These are phyloP conservation scores for Plotosus lineatus DNA, from an alignment of 2,113 vertebrate species.

Conservation along the genomic window DNA sequence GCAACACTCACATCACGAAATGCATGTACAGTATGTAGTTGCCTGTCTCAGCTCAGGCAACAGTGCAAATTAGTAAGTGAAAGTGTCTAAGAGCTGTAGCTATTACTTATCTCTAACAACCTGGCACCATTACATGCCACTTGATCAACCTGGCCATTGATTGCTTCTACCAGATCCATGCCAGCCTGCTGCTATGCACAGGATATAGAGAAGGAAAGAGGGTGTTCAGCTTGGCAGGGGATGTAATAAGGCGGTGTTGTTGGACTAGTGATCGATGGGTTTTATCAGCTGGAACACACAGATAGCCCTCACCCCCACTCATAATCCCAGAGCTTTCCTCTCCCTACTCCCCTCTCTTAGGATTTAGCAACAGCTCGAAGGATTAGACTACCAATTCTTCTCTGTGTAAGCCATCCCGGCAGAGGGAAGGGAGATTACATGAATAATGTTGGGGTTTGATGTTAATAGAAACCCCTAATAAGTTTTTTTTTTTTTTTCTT, in stretches of 20 bases:
- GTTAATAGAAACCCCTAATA: conserved; percentile 62
- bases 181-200: conserved; percentile 41
- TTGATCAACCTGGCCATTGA: conserved; percentile 60
- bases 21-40: neutral
- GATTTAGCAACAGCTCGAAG: conserved; percentile 49
- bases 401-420: conserved; percentile 49
- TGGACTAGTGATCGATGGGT: conserved; percentile 57
- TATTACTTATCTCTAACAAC: conserved; percentile 53
- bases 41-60: neutral
- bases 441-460: conserved; percentile 66
- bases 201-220: conserved; percentile 21
- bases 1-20: neutral
- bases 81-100: conserved; percentile 11
- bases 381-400: conserved; percentile 51
- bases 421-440: conserved; percentile 61
- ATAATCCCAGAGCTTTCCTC: conserved; percentile 49
- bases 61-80: conserved; percentile 32
- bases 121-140: conserved; percentile 57
- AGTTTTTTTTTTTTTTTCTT: conserved; percentile 57
- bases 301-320: conserved; percentile 42
- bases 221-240: conserved; percentile 21
- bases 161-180: conserved; percentile 55
- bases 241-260: conserved; percentile 32
- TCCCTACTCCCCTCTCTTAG: conserved; percentile 45
- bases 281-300: conserved; percentile 58